phyloP scores from a whole-genome alignment of 1,140 invertebrate species.

The Drosophila arizonae region DNA sequence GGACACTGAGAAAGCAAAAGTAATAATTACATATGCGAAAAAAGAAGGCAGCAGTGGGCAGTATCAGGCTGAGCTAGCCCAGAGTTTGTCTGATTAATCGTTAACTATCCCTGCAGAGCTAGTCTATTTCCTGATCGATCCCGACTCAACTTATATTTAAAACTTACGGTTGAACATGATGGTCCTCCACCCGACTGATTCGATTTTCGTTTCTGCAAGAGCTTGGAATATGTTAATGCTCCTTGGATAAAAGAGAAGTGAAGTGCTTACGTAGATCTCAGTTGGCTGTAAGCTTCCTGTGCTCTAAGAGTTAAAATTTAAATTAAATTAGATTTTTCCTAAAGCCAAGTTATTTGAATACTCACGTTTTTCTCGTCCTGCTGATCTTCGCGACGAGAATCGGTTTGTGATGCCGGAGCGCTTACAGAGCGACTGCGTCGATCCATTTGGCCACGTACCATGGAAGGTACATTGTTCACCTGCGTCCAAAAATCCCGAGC shows the following conservation, averaged over 20 bases:
- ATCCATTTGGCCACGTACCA: background rate
- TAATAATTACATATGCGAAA: background rate
- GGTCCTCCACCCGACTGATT: too few species aligned
- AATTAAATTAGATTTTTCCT: background rate
- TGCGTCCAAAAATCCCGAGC: background rate
- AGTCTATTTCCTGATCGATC: too few species aligned
- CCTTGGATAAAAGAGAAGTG: too few species aligned
- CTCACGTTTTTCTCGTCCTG: conserved; percentile 10
- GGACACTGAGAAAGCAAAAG: background rate
- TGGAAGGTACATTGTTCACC: background rate
- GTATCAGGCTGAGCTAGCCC: too few species aligned
- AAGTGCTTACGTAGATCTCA: background rate
- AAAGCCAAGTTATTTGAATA: background rate
- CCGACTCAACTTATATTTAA: too few species aligned
- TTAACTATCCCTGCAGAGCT: too few species aligned
- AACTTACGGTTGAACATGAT: too few species aligned
- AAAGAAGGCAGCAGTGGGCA: too few species aligned
- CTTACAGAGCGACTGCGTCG: conserved; percentile 11
- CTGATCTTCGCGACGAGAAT: background rate
- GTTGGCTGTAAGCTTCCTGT: background rate
- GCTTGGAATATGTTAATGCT: background rate
- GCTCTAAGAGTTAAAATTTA: background rate
- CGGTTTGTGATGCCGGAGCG: background rate
- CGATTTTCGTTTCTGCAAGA: background rate
- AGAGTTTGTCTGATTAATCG: too few species aligned